A percentile compares a stretch with the other conserved stretches of the same genome.
These are phyloP conservation scores for Hypomecis atomaria DNA, from an alignment of 2,888 invertebrate species.

Conservation along the genomic window DNA sequence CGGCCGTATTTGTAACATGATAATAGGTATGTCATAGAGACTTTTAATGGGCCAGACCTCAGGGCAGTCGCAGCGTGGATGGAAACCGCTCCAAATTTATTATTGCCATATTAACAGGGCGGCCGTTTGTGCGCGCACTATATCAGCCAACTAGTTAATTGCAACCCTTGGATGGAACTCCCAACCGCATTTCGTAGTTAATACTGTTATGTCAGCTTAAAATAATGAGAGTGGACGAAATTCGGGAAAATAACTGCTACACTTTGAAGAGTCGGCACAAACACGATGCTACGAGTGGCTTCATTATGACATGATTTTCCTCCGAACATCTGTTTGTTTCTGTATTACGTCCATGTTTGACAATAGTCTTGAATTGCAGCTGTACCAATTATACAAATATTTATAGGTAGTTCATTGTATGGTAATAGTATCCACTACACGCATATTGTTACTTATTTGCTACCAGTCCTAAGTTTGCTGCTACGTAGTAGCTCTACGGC, in stretches of 20 bases:
- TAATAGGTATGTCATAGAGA: slow-evolving; percentile 66
- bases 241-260: slow-evolving; percentile 48
- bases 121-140: slow-evolving; percentile 65
- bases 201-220: slow-evolving; percentile 72
- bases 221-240: slow-evolving; percentile 69
- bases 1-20: slow-evolving; percentile 53
- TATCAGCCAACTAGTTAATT: slow-evolving; percentile 79
- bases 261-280: slow-evolving; percentile 29
- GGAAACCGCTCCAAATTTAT: slow-evolving; percentile 77
- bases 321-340: slow-evolving; percentile 1
- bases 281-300: slow-evolving; percentile 4
- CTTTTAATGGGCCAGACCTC: slow-evolving; percentile 63
- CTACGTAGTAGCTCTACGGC: slow-evolving; percentile 35
- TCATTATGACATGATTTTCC: slow-evolving; percentile 20
- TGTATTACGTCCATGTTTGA: slow-evolving; percentile 37
- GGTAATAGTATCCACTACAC: slow-evolving; percentile 53
- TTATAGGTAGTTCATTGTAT: slow-evolving; percentile 56
- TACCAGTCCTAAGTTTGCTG: slow-evolving; percentile 20
- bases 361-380: slow-evolving; percentile 53
- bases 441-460: slow-evolving; percentile 15
- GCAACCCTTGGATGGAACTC: slow-evolving; percentile 77
- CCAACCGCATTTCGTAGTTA: slow-evolving; percentile 77
- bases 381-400: slow-evolving; percentile 40
- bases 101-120: slow-evolving; percentile 78
- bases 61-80: slow-evolving; percentile 59